Base-by-base conservation (phyloP, 30 jellyfish, hydroid and myxozoan species). In the Pseudorhiza aurosa region DNA sequence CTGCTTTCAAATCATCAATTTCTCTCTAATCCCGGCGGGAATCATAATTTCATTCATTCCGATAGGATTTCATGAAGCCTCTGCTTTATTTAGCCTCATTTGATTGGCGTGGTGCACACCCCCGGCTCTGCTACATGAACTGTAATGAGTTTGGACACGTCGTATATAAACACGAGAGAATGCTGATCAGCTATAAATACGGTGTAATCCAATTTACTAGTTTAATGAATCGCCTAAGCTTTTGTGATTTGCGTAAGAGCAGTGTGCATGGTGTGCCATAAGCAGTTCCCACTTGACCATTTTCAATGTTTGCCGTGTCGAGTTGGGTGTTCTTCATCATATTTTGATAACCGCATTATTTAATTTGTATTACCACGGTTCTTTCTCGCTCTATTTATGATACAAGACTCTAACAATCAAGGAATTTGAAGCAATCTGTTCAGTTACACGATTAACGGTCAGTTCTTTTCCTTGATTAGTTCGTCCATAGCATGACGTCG, bases 241-340 rank as follows among this genome's bases (percentile, higher is more conserved):
- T 17, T 21, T 3, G 6, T 53, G 14, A 12, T 15, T 53, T 53
- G 5, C 35, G 3, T 12, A 53, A 19, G n/a, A n/a, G n/a, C n/a
- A n/a, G n/a, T n/a, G n/a, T n/a, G 22, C 67, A 12, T 19, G 4
- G 6, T 0, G 36, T 1, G 14, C 67, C 67, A 53, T 18, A 15
- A 53, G 35, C 5, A 53, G 37, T 53, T 36, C 2, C 14, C 19
- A 53, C 9, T 15, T 5, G 35, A 15, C 36, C n/a, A 10, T 21
- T 53, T 19, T n/a, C 36, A 53, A 53, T 21, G 35, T 15, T 53
- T 53, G 67, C 24, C 24, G 36, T 18, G 5, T 53, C 67, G 1
- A 15, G 67, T 12, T 53, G 67, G 67, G 67, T 53, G 67, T 53
- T 15, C 67, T 53, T 2, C 67, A 9, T 53, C 35, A 53, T 53